phyloP scores from a whole-genome alignment of 2,113 vertebrate species.

The Atrichornis clamosus region DNA sequence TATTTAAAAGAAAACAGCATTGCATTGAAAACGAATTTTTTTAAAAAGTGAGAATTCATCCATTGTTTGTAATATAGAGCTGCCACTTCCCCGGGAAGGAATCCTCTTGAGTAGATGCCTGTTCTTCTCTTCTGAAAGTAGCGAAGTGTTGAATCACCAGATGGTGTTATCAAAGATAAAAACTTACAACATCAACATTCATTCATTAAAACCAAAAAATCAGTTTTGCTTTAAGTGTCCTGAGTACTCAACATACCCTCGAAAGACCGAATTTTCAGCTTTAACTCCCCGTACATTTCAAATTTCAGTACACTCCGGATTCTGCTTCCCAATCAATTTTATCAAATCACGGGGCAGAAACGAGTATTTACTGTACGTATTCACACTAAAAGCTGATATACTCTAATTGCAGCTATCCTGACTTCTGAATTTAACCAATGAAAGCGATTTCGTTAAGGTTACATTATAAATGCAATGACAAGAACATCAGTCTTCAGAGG shows the following conservation, averaged over 20 bases:
- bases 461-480: fast-evolving
- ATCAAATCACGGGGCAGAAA: fast-evolving
- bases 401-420: fast-evolving
- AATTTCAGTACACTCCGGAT: not conserved
- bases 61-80: not conserved
- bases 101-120: no score
- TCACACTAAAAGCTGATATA: fast-evolving
- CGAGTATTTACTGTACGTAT: fast-evolving
- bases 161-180: not conserved
- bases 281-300: fast-evolving
- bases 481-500: not conserved
- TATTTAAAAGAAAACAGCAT: not conserved
- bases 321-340: not conserved
- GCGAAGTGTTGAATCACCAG: fast-evolving
- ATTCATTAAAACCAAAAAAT: not conserved
- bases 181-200: not conserved
- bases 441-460: fast-evolving
- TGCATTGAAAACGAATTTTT: no score
- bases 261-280: not conserved
- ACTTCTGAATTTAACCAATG: fast-evolving
- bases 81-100: not conserved
- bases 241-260: not conserved
- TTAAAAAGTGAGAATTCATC: not conserved
- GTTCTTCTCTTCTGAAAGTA: not conserved
- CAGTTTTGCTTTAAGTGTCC: not conserved